Evolutionary conservation across 2,888 invertebrate species (phyloP).

Genomic region (Congeria kusceri): DNA sequence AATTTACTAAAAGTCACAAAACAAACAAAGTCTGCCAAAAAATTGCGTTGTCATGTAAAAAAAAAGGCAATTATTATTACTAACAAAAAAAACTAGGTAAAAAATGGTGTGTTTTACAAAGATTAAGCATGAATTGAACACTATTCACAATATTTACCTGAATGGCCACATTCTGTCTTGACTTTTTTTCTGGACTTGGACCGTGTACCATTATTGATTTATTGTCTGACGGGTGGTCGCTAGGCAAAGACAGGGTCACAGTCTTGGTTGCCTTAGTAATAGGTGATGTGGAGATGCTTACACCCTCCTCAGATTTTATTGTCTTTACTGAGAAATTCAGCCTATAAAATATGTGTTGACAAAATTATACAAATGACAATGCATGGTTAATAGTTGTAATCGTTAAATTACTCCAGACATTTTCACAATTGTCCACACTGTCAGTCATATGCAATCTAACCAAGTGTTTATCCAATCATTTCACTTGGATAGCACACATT

Average conservation of each 20-base stretch:
- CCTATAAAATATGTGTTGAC: slow-evolving; percentile 59
- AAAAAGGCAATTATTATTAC: too few species aligned
- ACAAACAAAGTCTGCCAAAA: too few species aligned
- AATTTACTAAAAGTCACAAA: too few species aligned
- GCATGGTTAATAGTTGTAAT: too few species aligned
- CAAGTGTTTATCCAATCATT: too few species aligned
- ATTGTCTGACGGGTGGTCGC: slow-evolving; percentile 15
- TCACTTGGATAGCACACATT: too few species aligned
- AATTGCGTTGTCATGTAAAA: too few species aligned
- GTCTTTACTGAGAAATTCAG: slow-evolving; percentile 70
- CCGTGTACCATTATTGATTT: slow-evolving; percentile 1
- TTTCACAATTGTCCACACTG: too few species aligned
- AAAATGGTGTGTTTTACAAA: neutral
- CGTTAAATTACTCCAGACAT: too few species aligned
- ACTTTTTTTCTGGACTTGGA: slow-evolving; percentile 81
- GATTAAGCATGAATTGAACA: too few species aligned
- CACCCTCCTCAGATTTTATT: slow-evolving; percentile 58
- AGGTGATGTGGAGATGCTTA: slow-evolving; percentile 62
- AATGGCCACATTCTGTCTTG: slow-evolving; percentile 92
- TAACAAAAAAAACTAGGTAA: too few species aligned
- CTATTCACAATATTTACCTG: slow-evolving; percentile 80
- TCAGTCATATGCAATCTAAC: too few species aligned
- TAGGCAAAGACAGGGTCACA: slow-evolving; percentile 36
- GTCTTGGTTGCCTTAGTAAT: slow-evolving; percentile 26
- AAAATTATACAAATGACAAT: slow-evolving; percentile 7